Evolutionary conservation across 2,888 invertebrate genomes (phyloP).

Genomic region (Mesochorus sp.): DNA sequence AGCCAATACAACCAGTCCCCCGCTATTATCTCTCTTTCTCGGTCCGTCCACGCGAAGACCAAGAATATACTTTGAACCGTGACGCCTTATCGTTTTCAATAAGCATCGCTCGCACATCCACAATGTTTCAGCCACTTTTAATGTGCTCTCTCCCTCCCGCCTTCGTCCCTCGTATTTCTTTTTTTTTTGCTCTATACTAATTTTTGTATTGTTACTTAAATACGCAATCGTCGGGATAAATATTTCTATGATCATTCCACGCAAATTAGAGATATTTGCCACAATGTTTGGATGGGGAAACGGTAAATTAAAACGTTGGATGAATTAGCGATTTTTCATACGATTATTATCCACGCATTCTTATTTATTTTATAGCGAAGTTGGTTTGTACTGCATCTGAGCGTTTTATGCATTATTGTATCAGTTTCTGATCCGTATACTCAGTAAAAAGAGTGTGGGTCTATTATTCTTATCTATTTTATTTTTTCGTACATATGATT

Average conservation of each 20-base stretch:
- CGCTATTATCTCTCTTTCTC: conserved; percentile 55
- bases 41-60: conserved; percentile 34
- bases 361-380: neutral
- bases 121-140: conserved; percentile 35
- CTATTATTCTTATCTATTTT: too few relatives aligned
- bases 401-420: too few relatives aligned
- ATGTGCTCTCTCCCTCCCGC: neutral
- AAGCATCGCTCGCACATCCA: conserved; percentile 47
- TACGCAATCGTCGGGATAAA: too few relatives aligned
- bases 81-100: conserved; percentile 62
- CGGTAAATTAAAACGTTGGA: neutral
- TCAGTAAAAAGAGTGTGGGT: too few relatives aligned
- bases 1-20: conserved; percentile 9
- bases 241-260: too few relatives aligned
- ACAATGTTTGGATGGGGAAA: neutral
- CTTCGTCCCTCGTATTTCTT: neutral
- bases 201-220: neutral
- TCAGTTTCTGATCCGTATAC: too few relatives aligned
- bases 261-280: neutral
- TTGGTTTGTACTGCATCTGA: neutral
- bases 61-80: conserved; percentile 61
- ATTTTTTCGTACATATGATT: too few relatives aligned
- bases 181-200: neutral
- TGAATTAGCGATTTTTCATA: neutral
- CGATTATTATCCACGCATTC: neutral